These are phyloP conservation scores for Diabrotica balteata DNA, from an alignment of 2,888 invertebrate genomes.

Conservation along the genomic window DNA sequence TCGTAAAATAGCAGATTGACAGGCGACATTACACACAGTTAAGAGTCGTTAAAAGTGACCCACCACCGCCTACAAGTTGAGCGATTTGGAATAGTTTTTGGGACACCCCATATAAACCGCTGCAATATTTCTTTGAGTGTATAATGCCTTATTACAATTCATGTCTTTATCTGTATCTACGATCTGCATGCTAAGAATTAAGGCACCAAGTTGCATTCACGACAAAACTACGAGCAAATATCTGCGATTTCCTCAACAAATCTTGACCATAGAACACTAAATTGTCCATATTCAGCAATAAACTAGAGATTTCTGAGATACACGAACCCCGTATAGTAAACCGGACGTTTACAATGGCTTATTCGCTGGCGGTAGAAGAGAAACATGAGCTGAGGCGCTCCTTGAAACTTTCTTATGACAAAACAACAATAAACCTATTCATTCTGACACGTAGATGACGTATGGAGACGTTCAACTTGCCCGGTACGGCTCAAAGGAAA, in stretches of 20 bases:
- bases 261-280: slow-evolving; percentile 22
- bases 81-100: too few relatives aligned
- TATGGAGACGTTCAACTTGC: slow-evolving; percentile 14
- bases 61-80: too few relatives aligned
- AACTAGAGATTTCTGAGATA: slow-evolving; percentile 24
- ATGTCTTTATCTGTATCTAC: not conserved
- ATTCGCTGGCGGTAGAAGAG: slow-evolving; percentile 31
- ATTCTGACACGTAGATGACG: slow-evolving; percentile 14
- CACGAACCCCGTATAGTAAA: slow-evolving; percentile 7
- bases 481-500: slow-evolving; percentile 4
- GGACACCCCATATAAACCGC: too few relatives aligned
- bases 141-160: too few relatives aligned
- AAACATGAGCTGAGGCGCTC: slow-evolving; percentile 35
- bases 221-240: slow-evolving; percentile 14
- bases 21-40: too few relatives aligned
- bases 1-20: too few relatives aligned
- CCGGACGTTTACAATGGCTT: slow-evolving; percentile 34
- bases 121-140: too few relatives aligned
- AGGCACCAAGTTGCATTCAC: slow-evolving; percentile 7
- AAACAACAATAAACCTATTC: slow-evolving; percentile 15
- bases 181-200: not conserved
- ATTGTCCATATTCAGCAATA: slow-evolving; percentile 16
- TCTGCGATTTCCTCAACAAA: slow-evolving; percentile 27
- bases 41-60: too few relatives aligned
- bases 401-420: slow-evolving; percentile 25